Conservation (phyloP, 2,113 vertebrate species). For the Lagopus muta region DNA sequence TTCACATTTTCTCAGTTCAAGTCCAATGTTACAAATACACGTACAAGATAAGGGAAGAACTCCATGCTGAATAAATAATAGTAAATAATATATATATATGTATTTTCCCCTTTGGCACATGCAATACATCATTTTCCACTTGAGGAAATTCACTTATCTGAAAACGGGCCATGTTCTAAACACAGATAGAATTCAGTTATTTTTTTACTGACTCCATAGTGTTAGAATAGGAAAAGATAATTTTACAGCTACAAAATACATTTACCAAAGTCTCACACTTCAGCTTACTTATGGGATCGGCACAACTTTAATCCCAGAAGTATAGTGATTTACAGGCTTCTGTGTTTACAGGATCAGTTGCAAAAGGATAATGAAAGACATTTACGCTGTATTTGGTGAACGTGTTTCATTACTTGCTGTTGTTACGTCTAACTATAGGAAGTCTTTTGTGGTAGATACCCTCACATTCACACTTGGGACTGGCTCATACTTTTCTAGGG, state of each 20-base stretch:
- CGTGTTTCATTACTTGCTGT: background rate
- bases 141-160: background rate
- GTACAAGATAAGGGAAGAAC: constrained; percentile 4
- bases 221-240: background rate
- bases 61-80: constrained; percentile 2
- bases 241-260: background rate
- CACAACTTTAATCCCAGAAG: constrained; percentile 23
- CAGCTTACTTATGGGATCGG: constrained; percentile 1
- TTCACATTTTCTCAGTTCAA: background rate
- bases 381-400: constrained; percentile 6
- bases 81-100: background rate
- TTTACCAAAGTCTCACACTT: constrained; percentile 16
- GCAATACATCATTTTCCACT: background rate
- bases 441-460: background rate
- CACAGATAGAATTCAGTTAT: constrained; percentile 6
- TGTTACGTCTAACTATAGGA: background rate
- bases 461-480: background rate
- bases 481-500: background rate
- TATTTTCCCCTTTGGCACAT: background rate
- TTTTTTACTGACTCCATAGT: background rate
- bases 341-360: background rate
- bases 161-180: background rate
- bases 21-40: background rate
- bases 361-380: constrained; percentile 6
- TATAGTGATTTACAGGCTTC: background rate